Evolutionary conservation across 2,888 invertebrate genomes (phyloP), one percentile per base, ranked within the genome.

Genomic region (Drosophila infuscata): DNA sequence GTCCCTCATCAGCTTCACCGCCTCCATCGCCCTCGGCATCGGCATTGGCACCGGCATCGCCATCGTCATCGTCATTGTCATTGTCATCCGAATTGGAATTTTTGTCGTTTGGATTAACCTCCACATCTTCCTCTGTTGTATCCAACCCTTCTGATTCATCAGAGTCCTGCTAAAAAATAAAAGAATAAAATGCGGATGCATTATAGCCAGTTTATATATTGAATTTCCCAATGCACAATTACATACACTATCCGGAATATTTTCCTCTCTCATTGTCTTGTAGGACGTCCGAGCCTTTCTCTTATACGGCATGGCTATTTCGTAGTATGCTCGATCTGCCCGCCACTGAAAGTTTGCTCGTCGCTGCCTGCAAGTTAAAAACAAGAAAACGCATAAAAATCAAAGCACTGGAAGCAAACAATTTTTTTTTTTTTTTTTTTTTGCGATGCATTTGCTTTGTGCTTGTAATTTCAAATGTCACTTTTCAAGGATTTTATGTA

Each of bases 401-500:
- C 29, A 30, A 53, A 36, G 15, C 33, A 30, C 35, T 20, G 38
- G 11, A 58, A 51, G n/a, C 54, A 33, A 25, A 20, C 12, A 25
- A 11, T 46, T 32, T 9, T 57, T 11, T 25, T 33, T 32, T 9
- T 57, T 11, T 12, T 8, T 33, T 38, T 46, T 6, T 43, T 30
- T 32, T n/a, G 25, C 25, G 33, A 17, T 35, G 57, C 49, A 36
- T 20, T 57, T 53, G 35, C 30, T 48, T 6, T 33, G 38, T 30
- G 57, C 25, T 2, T 17, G 29, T 36, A 25, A 25, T 36, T 51
- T 36, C 30, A 17, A 30, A 67, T 35, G 30, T 25, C 17, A 36
- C 43, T 67, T 57, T 46, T 57, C 57, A 58, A 25, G 35, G 30
- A 52, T 63, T 63, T 63, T 46, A 63, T 66, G 66, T 63, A 66